Percentiles rank a stretch among this genome's conserved stretches.
Conservation (phyloP, 2,888 invertebrate species). For the Parnassius smintheus region DNA sequence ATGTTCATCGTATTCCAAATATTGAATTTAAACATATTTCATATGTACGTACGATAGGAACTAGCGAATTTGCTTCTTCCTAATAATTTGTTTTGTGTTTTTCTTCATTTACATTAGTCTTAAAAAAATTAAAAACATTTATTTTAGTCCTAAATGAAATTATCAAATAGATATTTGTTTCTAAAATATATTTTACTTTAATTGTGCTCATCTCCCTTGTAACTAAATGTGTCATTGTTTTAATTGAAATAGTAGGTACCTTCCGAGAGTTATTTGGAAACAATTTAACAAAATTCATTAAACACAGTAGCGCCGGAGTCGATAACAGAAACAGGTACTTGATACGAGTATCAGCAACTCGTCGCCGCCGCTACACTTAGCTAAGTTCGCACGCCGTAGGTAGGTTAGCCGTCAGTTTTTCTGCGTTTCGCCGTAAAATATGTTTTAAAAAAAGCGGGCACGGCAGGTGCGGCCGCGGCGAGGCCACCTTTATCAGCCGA, state of each 20-base stretch:
- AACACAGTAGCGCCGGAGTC: background rate
- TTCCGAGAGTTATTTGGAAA: background rate
- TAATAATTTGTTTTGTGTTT: too few relatives aligned
- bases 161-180: too few relatives aligned
- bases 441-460: constrained; percentile 55
- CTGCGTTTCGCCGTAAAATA: constrained; percentile 64
- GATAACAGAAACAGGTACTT: background rate
- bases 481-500: constrained; percentile 59
- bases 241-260: background rate
- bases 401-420: constrained; percentile 52
- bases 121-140: too few relatives aligned
- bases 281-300: background rate
- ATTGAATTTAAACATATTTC: constrained; percentile 17
- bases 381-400: constrained; percentile 26
- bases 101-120: too few relatives aligned
- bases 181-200: too few relatives aligned
- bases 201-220: too few relatives aligned
- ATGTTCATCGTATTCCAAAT: constrained; percentile 16
- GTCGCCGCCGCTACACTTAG: constrained; percentile 2
- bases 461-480: constrained; percentile 57
- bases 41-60: background rate
- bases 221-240: background rate
- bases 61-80: background rate
- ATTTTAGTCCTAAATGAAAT: too few relatives aligned
- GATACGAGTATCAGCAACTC: background rate